Evolutionary conservation across 2,113 vertebrate species (phyloP).

Genomic region (Callochromis pleurospilus): DNA sequence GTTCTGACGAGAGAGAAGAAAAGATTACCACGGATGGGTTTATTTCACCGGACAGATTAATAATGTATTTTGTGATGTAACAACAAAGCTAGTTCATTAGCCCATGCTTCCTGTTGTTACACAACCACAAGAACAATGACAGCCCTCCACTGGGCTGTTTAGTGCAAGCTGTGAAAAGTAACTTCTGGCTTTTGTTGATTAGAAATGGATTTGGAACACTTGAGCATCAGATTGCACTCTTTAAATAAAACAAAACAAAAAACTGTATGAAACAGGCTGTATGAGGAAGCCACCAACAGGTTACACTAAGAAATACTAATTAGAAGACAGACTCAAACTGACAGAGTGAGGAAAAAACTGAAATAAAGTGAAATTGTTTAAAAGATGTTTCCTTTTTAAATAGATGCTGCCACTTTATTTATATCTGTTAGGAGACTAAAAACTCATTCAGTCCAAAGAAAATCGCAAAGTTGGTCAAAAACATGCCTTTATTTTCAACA

Average conservation of each 20-base stretch:
- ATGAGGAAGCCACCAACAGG: neutral
- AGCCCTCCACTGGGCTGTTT: neutral
- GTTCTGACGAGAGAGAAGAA: conserved; percentile 51
- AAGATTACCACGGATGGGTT: conserved; percentile 28
- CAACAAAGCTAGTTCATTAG: conserved; percentile 15
- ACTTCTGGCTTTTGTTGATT: neutral
- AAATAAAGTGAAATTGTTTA: neutral
- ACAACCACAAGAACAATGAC: conserved; percentile 13
- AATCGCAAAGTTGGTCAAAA: neutral
- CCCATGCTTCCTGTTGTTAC: neutral
- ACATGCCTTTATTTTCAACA: neutral
- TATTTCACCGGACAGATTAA: conserved; percentile 38
- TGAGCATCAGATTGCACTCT: neutral
- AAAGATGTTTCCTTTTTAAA: neutral
- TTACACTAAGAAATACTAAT: neutral
- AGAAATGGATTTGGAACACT: neutral
- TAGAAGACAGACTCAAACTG: neutral
- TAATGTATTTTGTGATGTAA: conserved; percentile 36
- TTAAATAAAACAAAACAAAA: neutral
- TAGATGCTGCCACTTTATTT: neutral
- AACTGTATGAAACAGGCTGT: neutral
- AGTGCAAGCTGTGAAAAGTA: neutral
- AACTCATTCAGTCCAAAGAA: neutral
- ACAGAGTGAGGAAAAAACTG: neutral
- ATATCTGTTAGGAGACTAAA: neutral